Percentiles rank a stretch among this genome's conserved stretches.
phyloP scores from a whole-genome alignment of 2,888 invertebrate genomes.

The Ichneumoninae sp. region DNA sequence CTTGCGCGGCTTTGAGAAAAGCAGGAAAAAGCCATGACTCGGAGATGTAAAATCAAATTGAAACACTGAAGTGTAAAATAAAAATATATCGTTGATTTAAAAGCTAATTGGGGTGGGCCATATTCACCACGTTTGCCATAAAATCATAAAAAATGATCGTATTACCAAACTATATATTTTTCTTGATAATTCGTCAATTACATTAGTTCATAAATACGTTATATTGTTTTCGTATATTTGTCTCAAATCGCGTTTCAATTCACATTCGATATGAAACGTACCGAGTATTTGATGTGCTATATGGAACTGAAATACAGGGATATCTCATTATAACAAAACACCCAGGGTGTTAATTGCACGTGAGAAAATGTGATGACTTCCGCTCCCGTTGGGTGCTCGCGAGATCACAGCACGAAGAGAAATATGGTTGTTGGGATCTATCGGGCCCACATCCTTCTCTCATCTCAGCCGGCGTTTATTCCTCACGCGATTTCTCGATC shows the following conservation, averaged over 20 bases:
- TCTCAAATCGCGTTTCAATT: background rate
- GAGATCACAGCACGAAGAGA: conserved; percentile 11
- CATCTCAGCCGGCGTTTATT: conserved; percentile 35
- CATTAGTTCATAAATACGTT: background rate
- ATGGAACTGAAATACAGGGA: conserved; percentile 12
- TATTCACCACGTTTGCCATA: background rate
- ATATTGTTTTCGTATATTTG: background rate
- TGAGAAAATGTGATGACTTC: conserved; percentile 69
- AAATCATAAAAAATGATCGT: background rate
- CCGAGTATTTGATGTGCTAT: background rate
- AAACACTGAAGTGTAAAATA: background rate
- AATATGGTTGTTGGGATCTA: background rate
- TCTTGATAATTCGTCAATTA: background rate
- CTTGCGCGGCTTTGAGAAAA: background rate
- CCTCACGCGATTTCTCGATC: conserved; percentile 57
- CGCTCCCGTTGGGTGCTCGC: conserved; percentile 61
- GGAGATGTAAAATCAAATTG: background rate
- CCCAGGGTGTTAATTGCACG: conserved; percentile 64
- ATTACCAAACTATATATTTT: background rate
- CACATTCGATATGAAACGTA: background rate
- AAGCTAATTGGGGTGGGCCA: background rate
- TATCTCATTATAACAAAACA: conserved; percentile 26
- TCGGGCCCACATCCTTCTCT: background rate
- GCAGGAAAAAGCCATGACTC: background rate
- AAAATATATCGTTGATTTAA: background rate